phyloP scores from a whole-genome alignment of 2,888 invertebrate species.

The Phania funesta region DNA sequence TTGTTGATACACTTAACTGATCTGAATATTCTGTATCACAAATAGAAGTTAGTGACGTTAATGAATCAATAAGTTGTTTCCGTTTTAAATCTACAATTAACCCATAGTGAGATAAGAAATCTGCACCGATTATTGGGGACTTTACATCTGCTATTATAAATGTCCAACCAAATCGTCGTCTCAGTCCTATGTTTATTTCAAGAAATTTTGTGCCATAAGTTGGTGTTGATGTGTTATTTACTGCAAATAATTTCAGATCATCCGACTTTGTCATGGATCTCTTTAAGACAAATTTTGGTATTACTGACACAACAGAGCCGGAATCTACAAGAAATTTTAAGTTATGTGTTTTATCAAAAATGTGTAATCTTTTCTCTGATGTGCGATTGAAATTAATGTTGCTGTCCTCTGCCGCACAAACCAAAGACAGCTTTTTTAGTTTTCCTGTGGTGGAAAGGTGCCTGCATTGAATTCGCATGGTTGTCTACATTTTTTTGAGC shows the following conservation, averaged over 20 bases:
- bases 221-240: constrained; percentile 35
- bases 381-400: constrained; percentile 12
- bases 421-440: constrained; percentile 41
- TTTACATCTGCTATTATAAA: constrained; percentile 54
- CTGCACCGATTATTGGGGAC: constrained; percentile 40
- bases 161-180: constrained; percentile 36
- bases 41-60: constrained; percentile 2
- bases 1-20: too few relatives aligned
- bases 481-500: constrained; percentile 36
- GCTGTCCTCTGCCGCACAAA: constrained; percentile 43
- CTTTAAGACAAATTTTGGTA: constrained; percentile 19
- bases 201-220: constrained; percentile 49
- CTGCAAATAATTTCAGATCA: constrained; percentile 32
- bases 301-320: constrained; percentile 38
- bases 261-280: constrained; percentile 1
- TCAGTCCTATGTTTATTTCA: constrained; percentile 33
- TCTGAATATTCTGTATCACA: background rate
- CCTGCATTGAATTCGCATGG: constrained; percentile 40
- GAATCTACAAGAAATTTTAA: too few relatives aligned
- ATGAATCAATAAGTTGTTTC: constrained; percentile 11
- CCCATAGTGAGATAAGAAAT: constrained; percentile 37
- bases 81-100: constrained; percentile 38
- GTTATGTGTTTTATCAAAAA: too few relatives aligned
- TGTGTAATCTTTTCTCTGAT: too few relatives aligned
- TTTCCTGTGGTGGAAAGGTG: constrained; percentile 9